Base-by-base conservation (phyloP, 2,888 invertebrate genomes). In the Harpalus rufipes region DNA sequence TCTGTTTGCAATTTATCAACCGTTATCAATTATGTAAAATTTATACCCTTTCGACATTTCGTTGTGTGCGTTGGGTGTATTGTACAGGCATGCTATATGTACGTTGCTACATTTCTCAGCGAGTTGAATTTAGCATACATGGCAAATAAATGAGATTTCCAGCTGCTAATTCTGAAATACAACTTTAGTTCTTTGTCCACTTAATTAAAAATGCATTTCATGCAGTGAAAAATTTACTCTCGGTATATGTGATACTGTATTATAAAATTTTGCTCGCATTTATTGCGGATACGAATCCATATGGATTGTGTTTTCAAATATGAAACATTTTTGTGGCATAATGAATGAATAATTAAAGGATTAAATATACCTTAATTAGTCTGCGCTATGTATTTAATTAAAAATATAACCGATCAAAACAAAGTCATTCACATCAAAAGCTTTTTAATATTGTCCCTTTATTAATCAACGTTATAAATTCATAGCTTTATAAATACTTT, bases 1-100 rank as follows among this genome's bases (percentile, higher is more conserved):
- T 32, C 65, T 32, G 39, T 76, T 83, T 72, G 83, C 74, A 74
- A 83, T 83, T 74, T 83, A 83, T 83, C 83, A 83, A 76, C 74
- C 44, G 41, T 83, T 83, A 83, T 83, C 83, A 83, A 83, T 83
- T 74, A 83, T 83, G 83, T 58, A 76, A 58, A 16, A 74, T 74
- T 74, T 74, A 44, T 65, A 32, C 65, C 65, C 65, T 65, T 65
- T 65, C 65, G 65, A 65, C 32, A 32, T 65, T 65, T 32, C 65
- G 32, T 32, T 65, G 32, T 25, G n/a, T 65, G 12, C 32, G 65
- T 32, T 25, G 21, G 21, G 14, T 32, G 25, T 18, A 10, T n/a
- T 21, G 21, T 21, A 21, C 21, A 21, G 61, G 10, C 18, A 32
- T 32, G 5, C 32, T 32, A 32, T 32, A 32, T 32, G 32, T 32